A percentile compares a stretch with the other conserved stretches of the same genome.
Conservation (phyloP, 1,140 invertebrate species). For the Hypsibius dujardini region DNA sequence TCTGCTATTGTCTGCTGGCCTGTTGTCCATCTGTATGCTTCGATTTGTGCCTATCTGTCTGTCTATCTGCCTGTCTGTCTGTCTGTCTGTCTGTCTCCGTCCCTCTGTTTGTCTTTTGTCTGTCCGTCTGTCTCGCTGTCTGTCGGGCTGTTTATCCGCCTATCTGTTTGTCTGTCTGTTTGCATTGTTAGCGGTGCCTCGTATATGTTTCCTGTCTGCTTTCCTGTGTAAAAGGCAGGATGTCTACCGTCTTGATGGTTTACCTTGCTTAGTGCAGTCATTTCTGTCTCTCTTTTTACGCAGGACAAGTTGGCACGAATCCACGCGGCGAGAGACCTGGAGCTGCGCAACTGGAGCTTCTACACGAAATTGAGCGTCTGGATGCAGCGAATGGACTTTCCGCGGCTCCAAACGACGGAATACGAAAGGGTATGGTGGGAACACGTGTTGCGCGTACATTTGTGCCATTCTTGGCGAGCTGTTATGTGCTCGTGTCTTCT, state of each 20-base stretch:
- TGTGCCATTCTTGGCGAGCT: not conserved
- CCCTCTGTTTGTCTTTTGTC: no score
- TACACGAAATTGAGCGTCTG: conserved; percentile 5
- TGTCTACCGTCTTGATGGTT: not conserved
- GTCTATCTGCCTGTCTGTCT: no score
- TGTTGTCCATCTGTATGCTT: no score
- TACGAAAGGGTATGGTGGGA: not conserved
- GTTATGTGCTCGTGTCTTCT: not conserved
- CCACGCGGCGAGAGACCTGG: not conserved
- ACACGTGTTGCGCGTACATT: not conserved
- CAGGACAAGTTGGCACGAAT: not conserved
- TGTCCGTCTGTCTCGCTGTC: no score
- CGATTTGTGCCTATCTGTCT: no score
- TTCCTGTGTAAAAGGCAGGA: no score
- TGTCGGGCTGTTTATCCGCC: no score
- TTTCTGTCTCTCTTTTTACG: not conserved
- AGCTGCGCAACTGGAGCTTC: not conserved
- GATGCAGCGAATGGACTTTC: conserved; percentile 6
- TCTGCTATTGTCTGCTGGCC: no score
- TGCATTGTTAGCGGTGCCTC: no score
- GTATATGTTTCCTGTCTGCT: no score
- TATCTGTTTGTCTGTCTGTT: no score
- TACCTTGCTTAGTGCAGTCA: not conserved
- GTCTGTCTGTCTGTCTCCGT: no score
- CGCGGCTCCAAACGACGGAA: not conserved